Evolutionary conservation across 2,113 vertebrate genomes (phyloP), one percentile per base, ranked within the genome.

Genomic region (Mustelus asterias): DNA sequence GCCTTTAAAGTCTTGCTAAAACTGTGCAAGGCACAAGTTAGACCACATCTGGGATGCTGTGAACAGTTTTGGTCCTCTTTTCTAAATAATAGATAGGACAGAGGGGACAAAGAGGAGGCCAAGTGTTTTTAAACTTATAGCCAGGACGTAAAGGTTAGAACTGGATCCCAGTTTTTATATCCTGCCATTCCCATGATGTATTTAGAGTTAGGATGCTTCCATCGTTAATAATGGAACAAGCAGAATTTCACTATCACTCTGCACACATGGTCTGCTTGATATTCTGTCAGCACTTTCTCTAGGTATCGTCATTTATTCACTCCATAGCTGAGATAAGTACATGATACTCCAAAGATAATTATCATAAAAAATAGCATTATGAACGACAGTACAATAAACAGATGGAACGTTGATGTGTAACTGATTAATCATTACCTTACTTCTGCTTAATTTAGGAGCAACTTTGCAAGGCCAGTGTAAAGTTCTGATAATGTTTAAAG

Each of bases 321-420:
- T 9, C 18, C 22, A 24, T 48, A 22, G 44, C 85, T 48, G 44
- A 54, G 85, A 88, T 88, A 88, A 88, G 44, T 22, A 48, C 20
- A 29, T 5, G 24, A 88, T 54, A 88, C 44, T 54, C 18, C 85
- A 54, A 88, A 88, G 44, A 29, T 88, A 88, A 48, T 24, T n/a
- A 88, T 88, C 41, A 88, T 54, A 26, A 88, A 88, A 88, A 48
- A 86, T 86, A 54, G 85, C 85, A 54, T 88, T 88, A 26, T 54
- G 85, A 88, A 88, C 44, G 13, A 41, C 37, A 26, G 8, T 83
- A 10, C 41, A 54, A 24, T n/a, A 88, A 88, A 22, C 41, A 88
- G 48, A 54, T 54, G 48, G 3, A 83, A 83, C 13, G 29, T 44
- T 86, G 20, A 86, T 86, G 37, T 0, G 22, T 24, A 88, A 1